Evolutionary conservation across 2,888 invertebrate species (phyloP).

Genomic region (Leptopilina myrica): DNA sequence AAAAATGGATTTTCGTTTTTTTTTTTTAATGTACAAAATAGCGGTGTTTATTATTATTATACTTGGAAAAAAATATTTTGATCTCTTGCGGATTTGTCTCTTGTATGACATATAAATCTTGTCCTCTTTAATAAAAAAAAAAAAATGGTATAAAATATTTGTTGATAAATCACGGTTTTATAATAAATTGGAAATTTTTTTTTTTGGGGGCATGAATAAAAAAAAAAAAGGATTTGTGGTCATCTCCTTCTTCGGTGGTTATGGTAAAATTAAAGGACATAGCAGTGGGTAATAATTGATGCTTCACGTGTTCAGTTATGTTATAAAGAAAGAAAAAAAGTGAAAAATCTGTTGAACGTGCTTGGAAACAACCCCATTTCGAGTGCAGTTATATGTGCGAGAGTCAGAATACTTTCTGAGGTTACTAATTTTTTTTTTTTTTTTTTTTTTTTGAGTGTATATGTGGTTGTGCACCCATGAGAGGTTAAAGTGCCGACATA

Average conservation of each 20-base stretch:
- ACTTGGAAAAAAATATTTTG: too few relatives aligned
- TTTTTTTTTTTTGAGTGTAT: neutral
- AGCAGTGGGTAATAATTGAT: constrained; percentile 2
- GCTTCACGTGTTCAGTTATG: neutral
- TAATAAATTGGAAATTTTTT: neutral
- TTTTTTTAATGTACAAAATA: too few relatives aligned
- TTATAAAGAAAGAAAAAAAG: neutral
- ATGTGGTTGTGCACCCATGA: constrained; percentile 20
- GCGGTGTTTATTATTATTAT: too few relatives aligned
- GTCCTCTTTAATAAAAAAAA: neutral
- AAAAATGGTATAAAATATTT: neutral
- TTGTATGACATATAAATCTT: neutral
- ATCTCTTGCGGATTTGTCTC: neutral
- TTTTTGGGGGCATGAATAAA: too few relatives aligned
- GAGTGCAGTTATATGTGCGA: constrained; percentile 15
- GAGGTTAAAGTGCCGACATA: constrained; percentile 34
- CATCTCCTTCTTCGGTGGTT: neutral
- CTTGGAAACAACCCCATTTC: constrained; percentile 16
- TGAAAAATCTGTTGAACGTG: constrained; percentile 28
- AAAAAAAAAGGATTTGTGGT: neutral
- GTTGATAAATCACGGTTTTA: neutral
- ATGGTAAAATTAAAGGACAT: constrained; percentile 16
- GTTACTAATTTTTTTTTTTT: neutral
- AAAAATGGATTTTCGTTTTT: neutral
- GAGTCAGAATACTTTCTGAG: constrained; percentile 4